Conservation (phyloP, 2,888 invertebrate species). For the Cantharis rustica region DNA sequence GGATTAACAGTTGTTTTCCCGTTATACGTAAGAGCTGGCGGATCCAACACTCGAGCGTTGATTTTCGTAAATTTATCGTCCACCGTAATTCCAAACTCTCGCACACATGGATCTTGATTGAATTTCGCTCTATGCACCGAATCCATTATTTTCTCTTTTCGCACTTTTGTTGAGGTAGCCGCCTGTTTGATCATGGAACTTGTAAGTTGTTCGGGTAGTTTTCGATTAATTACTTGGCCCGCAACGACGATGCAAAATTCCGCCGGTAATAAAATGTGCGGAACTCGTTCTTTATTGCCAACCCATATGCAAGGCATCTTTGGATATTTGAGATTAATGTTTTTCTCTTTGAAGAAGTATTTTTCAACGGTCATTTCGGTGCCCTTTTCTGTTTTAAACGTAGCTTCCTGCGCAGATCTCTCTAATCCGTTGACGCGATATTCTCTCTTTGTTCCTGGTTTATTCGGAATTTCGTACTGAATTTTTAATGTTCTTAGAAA, state of each 20-base stretch:
- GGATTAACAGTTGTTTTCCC: constrained; percentile 45
- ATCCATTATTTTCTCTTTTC: constrained; percentile 80
- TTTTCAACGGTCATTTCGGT: constrained; percentile 54
- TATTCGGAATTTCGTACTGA: constrained; percentile 56
- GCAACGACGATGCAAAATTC: constrained; percentile 80
- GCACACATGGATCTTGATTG: constrained; percentile 62
- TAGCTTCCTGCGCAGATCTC: constrained; percentile 46
- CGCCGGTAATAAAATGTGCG: constrained; percentile 77
- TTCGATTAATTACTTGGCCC: constrained; percentile 78
- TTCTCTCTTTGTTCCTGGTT: constrained; percentile 52
- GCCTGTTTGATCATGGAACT: constrained; percentile 84
- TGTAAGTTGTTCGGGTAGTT: constrained; percentile 83
- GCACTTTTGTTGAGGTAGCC: constrained; percentile 76
- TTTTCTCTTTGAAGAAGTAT: constrained; percentile 51
- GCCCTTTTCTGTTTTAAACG: constrained; percentile 49
- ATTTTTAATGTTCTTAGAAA: constrained; percentile 49
- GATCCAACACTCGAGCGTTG: constrained; percentile 74
- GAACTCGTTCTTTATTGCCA: constrained; percentile 51
- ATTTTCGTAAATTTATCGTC: constrained; percentile 75
- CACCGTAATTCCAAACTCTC: constrained; percentile 83
- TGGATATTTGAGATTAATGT: constrained; percentile 57
- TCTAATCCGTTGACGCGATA: constrained; percentile 57
- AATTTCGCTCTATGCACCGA: constrained; percentile 56
- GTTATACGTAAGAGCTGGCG: constrained; percentile 76
- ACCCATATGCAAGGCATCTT: constrained; percentile 86